Percentiles rank a stretch among this genome's conserved stretches.
Conservation (phyloP, 2,888 invertebrate species). For the Lasioglossum figueresi region DNA sequence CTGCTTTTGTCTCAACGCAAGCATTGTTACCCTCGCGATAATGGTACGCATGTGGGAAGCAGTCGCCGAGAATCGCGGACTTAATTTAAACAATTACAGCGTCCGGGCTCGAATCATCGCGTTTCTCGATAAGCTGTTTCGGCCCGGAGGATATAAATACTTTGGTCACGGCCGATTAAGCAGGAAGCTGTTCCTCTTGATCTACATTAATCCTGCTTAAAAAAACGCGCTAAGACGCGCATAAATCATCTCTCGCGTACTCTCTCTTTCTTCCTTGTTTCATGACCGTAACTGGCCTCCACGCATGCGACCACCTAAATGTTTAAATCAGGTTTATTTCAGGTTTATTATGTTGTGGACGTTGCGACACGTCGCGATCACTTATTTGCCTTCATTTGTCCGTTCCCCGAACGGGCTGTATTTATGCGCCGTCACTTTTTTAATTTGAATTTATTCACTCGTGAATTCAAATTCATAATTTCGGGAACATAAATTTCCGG, state of each 20-base stretch:
- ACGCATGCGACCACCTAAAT: neutral
- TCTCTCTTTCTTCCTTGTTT: neutral
- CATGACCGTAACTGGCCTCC: constrained; percentile 22
- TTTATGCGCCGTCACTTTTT: neutral
- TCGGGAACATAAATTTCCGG: neutral
- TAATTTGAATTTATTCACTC: constrained; percentile 9
- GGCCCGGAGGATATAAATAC: constrained; percentile 52
- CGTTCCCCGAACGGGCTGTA: neutral
- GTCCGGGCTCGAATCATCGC: constrained; percentile 47
- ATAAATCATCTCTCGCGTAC: constrained; percentile 53
- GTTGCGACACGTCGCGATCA: neutral
- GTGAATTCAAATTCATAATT: neutral
- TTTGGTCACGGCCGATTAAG: constrained; percentile 46
- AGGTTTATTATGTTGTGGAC: constrained; percentile 21
- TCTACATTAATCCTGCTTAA: constrained; percentile 62
- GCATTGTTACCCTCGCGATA: constrained; percentile 60
- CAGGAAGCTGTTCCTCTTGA: constrained; percentile 51
- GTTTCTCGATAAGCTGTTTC: constrained; percentile 68
- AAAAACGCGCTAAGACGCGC: constrained; percentile 54
- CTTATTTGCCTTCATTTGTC: constrained; percentile 19
- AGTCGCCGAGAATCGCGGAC: constrained; percentile 45
- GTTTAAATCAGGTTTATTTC: constrained; percentile 6
- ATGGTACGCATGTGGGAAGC: constrained; percentile 50
- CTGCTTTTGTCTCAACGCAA: constrained; percentile 30
- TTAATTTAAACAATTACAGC: constrained; percentile 72